phyloP scores from a whole-genome alignment of 2,888 invertebrate species.

The Pocota personata region DNA sequence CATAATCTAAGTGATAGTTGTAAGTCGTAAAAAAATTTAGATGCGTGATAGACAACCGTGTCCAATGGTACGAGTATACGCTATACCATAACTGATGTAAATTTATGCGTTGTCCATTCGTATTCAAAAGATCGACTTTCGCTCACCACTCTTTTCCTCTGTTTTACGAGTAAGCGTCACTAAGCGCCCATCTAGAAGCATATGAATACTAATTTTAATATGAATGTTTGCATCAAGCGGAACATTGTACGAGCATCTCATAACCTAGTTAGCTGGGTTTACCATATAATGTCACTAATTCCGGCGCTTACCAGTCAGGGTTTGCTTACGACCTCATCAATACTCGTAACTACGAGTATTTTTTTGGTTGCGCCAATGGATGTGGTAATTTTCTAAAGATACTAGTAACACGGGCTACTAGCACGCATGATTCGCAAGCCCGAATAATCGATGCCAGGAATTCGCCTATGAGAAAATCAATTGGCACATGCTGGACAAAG shows the following conservation, averaged over 20 bases:
- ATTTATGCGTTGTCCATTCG: slow-evolving; percentile 35
- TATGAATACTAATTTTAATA: slow-evolving; percentile 8
- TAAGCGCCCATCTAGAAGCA: slow-evolving; percentile 20
- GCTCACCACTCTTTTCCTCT: neutral
- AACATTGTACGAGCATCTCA: neutral
- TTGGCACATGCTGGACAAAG: too few relatives aligned
- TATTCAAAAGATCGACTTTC: slow-evolving; percentile 39
- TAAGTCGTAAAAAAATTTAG: neutral
- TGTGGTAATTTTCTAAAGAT: too few relatives aligned
- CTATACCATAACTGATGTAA: slow-evolving; percentile 23
- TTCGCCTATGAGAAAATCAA: too few relatives aligned
- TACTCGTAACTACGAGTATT: too few relatives aligned
- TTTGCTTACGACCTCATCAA: too few relatives aligned
- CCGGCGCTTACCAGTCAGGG: too few relatives aligned
- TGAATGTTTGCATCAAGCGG: slow-evolving; percentile 1
- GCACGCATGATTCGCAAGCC: too few relatives aligned
- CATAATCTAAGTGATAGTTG: neutral
- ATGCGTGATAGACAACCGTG: neutral
- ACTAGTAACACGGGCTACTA: too few relatives aligned
- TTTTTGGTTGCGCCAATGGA: too few relatives aligned
- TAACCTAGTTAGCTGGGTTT: neutral
- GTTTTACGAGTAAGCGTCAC: neutral
- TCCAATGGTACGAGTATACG: slow-evolving; percentile 19
- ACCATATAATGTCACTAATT: neutral
- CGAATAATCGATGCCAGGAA: too few relatives aligned